Percentiles rank a stretch among this genome's conserved stretches.
Conservation (phyloP, 2,797 vertebrate species). For the Siniperca scherzeri region DNA sequence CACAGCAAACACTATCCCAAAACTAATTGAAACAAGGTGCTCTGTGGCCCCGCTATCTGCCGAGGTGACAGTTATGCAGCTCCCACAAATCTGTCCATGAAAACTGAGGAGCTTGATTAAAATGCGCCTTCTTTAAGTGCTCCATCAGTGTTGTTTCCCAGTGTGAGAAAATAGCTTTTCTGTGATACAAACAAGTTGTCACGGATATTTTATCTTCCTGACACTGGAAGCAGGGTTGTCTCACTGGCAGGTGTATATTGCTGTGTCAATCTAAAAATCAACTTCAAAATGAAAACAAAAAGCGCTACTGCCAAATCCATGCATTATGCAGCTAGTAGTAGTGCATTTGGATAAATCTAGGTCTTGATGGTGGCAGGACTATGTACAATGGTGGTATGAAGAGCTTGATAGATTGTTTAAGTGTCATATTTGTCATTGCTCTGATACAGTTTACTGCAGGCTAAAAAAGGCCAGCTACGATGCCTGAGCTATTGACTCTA, state of each 20-base stretch:
- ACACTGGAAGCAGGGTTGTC: slow-evolving; percentile 37
- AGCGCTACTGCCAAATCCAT: slow-evolving; percentile 17
- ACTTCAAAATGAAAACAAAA: slow-evolving; percentile 57
- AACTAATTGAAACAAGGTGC: slow-evolving; percentile 83
- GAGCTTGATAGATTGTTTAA: slow-evolving; percentile 11
- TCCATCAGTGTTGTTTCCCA: slow-evolving; percentile 62
- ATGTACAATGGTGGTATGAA: neutral
- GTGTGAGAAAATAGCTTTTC: slow-evolving; percentile 65
- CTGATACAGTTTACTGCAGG: slow-evolving; percentile 25
- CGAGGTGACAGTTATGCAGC: slow-evolving; percentile 63
- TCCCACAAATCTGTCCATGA: slow-evolving; percentile 56
- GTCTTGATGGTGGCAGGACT: slow-evolving; percentile 14
- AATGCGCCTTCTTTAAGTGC: slow-evolving; percentile 63
- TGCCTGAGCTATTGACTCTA: slow-evolving; percentile 20
- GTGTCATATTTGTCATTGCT: slow-evolving; percentile 34
- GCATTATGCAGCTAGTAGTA: slow-evolving; percentile 43
- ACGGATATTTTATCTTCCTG: slow-evolving; percentile 64
- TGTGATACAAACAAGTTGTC: slow-evolving; percentile 67
- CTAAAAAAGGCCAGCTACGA: slow-evolving; percentile 13
- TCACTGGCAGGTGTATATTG: slow-evolving; percentile 60
- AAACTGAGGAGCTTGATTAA: slow-evolving; percentile 73
- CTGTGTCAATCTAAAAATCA: slow-evolving; percentile 57
- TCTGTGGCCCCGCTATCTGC: slow-evolving; percentile 63
- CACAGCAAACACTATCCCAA: slow-evolving; percentile 57
- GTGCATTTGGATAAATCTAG: slow-evolving; percentile 19